Evolutionary conservation across 2,888 invertebrate species (phyloP).

Genomic region (Trissolcus japonicus): DNA sequence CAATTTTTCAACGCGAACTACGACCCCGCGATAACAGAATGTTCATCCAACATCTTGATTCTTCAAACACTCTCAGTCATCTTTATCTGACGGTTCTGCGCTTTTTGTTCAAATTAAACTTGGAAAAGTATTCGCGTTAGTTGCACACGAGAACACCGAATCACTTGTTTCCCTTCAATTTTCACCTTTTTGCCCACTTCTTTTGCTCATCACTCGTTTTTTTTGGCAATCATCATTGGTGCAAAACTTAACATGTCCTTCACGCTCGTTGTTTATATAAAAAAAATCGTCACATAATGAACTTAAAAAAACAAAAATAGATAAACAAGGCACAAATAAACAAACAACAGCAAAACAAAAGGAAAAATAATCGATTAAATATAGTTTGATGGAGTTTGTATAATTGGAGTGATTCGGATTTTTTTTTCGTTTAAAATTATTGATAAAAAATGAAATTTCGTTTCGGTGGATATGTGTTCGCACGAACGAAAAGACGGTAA

Average conservation of each 20-base stretch:
- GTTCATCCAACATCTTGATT: constrained; percentile 23
- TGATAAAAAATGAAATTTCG: constrained; percentile 8
- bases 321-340: too few species aligned
- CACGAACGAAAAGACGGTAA: constrained; percentile 62
- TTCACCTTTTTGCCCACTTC: constrained; percentile 15
- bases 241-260: too few species aligned
- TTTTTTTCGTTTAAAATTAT: neutral
- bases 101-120: constrained; percentile 35
- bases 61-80: constrained; percentile 28
- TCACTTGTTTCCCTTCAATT: constrained; percentile 22
- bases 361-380: too few species aligned
- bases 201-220: constrained; percentile 9
- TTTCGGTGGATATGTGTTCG: constrained; percentile 57
- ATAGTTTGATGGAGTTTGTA: too few species aligned
- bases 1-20: too few species aligned
- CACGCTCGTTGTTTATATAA: too few species aligned
- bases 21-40: constrained; percentile 9
- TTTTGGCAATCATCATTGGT: constrained; percentile 19
- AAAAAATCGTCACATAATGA: too few species aligned
- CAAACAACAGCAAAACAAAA: too few species aligned
- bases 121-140: constrained; percentile 27
- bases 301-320: too few species aligned
- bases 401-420: too few species aligned
- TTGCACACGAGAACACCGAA: constrained; percentile 22
- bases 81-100: constrained; percentile 13